Base-by-base conservation (phyloP, 2,888 invertebrate species). In the Microplitis manilae region DNA sequence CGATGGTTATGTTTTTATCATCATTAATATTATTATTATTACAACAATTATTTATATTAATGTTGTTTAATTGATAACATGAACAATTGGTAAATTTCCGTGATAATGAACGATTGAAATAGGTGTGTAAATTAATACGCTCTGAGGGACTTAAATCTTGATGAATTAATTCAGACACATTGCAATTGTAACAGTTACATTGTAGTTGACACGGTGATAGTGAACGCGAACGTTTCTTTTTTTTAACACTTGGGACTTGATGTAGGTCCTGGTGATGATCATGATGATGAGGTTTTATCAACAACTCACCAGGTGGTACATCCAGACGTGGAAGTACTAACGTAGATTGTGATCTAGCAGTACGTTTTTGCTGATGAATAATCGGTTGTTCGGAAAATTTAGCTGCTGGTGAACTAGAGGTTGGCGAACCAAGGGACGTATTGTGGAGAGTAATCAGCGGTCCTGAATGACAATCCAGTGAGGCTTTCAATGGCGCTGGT, bases 101-200 rank as follows among this genome's bases (percentile, higher is more conserved):
- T 1, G 87, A 87, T 20, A 87, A 80, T n/a, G 87, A 87, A 17
- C 85, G 83, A 6, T 83, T 82, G 77, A 88, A 87, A 77, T 88
- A 87, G 0, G 82, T 84, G 60, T 84, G 83, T 30, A 88, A 87
- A 65, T 88, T 87, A 5, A 83, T 84, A 39, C 85, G 86, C 79
- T 88, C 88, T n/a, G 84, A 77, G 0, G 85, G 84, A 8, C 87
- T 85, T 13, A 88, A 81, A 60, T 87, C 84, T 40, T 83, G 84
- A 30, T 84, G 68, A n/a, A 88, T 88, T 79, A 88, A 81, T 79
- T 86, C 85, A 8, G 86, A 86, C 0, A 88, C 86, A 80, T 87
- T 88, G 82, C 87, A 88, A 77, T 88, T 88, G 82, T 88, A 88
- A 78, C 88, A 88, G 62, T 84, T 80, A 80, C 87, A 87, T 41